Conservation (phyloP, 2,888 invertebrate genomes). For the Mesorhabditis sp. region DNA sequence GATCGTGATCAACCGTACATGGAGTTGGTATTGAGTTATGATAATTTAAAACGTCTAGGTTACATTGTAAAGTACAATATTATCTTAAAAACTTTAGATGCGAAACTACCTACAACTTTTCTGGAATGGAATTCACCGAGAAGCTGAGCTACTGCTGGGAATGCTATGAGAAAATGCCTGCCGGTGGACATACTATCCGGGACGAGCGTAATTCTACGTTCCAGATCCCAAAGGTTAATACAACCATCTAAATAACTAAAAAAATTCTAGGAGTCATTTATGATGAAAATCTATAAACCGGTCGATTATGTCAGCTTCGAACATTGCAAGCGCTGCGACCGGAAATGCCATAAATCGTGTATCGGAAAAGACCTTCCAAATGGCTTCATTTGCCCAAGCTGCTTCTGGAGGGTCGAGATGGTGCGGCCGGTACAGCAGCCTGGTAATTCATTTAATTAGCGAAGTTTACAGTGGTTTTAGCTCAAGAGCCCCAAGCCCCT, state of each 20-base stretch:
- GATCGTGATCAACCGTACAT: slow-evolving; percentile 95
- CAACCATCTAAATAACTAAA: slow-evolving; percentile 62
- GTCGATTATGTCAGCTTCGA: too few relatives aligned
- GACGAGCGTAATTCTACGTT: slow-evolving; percentile 93
- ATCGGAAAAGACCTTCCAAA: too few relatives aligned
- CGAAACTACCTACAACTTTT: slow-evolving; percentile 36
- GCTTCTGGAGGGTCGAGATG: too few relatives aligned
- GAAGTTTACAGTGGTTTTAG: too few relatives aligned
- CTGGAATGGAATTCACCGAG: slow-evolving; percentile 68
- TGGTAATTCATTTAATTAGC: too few relatives aligned
- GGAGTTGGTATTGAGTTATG: slow-evolving; percentile 43
- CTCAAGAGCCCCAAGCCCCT: too few relatives aligned
- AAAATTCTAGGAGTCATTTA: too few relatives aligned
- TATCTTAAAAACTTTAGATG: slow-evolving; percentile 18
- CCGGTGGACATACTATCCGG: slow-evolving; percentile 91
- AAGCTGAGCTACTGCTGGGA: slow-evolving; percentile 99
- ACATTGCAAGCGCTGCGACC: too few relatives aligned
- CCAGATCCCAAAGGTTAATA: slow-evolving; percentile 64
- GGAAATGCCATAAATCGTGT: too few relatives aligned
- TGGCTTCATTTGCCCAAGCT: too few relatives aligned
- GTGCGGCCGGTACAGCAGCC: too few relatives aligned
- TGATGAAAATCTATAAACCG: too few relatives aligned
- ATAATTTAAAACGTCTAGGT: background rate
- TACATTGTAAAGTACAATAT: background rate
- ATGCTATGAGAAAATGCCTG: slow-evolving; percentile 95